Evolutionary conservation across 2,797 vertebrate species (phyloP).

Genomic region (Triplophysa yarkandensis): DNA sequence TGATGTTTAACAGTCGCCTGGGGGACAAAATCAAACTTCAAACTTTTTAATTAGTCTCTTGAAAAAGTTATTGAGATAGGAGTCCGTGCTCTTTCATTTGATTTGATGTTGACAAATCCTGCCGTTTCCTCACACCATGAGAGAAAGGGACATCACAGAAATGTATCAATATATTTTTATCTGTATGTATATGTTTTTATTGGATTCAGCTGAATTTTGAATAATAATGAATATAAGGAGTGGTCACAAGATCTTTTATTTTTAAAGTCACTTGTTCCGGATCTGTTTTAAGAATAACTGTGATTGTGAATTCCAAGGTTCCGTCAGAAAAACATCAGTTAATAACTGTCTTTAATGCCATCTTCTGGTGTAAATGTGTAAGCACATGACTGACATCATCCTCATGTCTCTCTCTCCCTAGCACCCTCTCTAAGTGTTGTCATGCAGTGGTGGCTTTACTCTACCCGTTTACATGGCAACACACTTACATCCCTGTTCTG

Average conservation of each 20-base stretch:
- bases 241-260: too few relatives aligned
- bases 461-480: constrained; percentile 98
- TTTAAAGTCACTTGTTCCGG: too few relatives aligned
- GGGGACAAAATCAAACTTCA: constrained; percentile 63
- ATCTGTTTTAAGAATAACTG: too few relatives aligned
- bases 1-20: constrained; percentile 71
- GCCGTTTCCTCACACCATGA: not conserved
- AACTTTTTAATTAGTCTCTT: constrained; percentile 58
- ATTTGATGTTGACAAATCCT: not conserved
- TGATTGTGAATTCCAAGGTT: too few relatives aligned
- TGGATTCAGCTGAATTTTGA: too few relatives aligned
- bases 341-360: constrained; percentile 49
- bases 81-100: constrained; percentile 36
- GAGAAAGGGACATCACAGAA: not conserved
- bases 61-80: constrained; percentile 66
- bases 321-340: too few relatives aligned
- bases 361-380: constrained; percentile 62
- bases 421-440: constrained; percentile 95
- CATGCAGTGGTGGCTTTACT: constrained; percentile 92
- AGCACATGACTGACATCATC: not conserved
- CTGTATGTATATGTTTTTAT: too few relatives aligned
- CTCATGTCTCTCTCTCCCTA: constrained; percentile 60
- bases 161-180: too few relatives aligned
- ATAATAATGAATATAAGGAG: too few relatives aligned
- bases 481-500: constrained; percentile 97